A percentile compares a stretch with the other conserved stretches of the same genome.
Conservation (phyloP, 2,888 invertebrate species). For the Temnothorax unifasciatus region DNA sequence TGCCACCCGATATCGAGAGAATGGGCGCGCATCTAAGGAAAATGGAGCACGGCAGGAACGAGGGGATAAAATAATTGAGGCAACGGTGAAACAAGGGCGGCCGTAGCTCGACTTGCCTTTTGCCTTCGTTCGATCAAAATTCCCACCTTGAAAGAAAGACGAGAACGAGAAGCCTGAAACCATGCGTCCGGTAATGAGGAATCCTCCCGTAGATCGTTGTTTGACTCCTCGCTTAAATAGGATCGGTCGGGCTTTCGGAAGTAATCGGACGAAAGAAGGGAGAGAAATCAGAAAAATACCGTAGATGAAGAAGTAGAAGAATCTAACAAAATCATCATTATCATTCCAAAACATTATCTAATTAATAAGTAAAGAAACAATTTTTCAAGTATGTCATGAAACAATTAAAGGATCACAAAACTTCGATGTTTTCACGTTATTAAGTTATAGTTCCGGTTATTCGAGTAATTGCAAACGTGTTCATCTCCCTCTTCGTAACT, state of each 20-base stretch:
- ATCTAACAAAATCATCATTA: background rate
- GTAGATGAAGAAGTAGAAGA: background rate
- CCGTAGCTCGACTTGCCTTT: constrained; percentile 72
- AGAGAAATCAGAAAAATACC: constrained; percentile 20
- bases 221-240: constrained; percentile 69
- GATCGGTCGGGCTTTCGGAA: constrained; percentile 59
- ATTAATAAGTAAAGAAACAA: background rate
- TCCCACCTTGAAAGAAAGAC: constrained; percentile 80
- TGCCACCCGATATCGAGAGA: constrained; percentile 72
- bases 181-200: constrained; percentile 80
- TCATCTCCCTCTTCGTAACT: background rate
- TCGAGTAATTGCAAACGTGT: background rate
- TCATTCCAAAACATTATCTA: background rate
- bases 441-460: background rate
- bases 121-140: constrained; percentile 81
- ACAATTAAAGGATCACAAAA: background rate
- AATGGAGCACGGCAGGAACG: constrained; percentile 66
- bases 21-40: constrained; percentile 50
- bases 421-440: background rate
- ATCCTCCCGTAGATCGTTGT: constrained; percentile 75
- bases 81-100: constrained; percentile 75
- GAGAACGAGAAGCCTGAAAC: constrained; percentile 77
- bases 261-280: constrained; percentile 50
- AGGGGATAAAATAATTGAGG: constrained; percentile 79
- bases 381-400: background rate